Conservation (phyloP, 2,888 invertebrate genomes). For the Neoaliturus tenellus region DNA sequence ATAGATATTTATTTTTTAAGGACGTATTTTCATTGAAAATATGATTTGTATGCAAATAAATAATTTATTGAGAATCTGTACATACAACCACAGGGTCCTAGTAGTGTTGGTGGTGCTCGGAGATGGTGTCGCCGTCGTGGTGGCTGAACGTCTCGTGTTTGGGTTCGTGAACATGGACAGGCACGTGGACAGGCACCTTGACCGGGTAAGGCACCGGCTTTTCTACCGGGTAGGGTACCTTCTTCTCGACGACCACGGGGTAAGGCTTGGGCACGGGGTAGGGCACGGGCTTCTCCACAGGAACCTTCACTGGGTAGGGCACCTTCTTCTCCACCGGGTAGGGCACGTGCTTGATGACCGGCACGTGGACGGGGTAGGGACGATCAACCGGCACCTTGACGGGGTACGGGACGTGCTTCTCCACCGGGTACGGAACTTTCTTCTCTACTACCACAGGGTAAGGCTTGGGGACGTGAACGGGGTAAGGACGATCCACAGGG, state of each 20-base stretch:
- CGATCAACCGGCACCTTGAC: slow-evolving; percentile 82
- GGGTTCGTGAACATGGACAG: slow-evolving; percentile 57
- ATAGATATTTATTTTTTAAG: no score
- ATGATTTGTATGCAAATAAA: not conserved
- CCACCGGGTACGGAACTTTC: slow-evolving; percentile 85
- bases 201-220: slow-evolving; percentile 78
- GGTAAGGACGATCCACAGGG: slow-evolving; percentile 73
- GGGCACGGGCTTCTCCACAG: slow-evolving; percentile 82
- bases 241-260: slow-evolving; percentile 73
- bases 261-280: slow-evolving; percentile 79
- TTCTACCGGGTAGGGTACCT: slow-evolving; percentile 69
- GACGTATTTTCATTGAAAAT: no score
- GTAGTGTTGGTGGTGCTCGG: not conserved
- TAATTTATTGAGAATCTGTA: slow-evolving; percentile 28
- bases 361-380: slow-evolving; percentile 82
- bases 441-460: slow-evolving; percentile 86
- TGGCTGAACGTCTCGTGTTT: slow-evolving; percentile 30
- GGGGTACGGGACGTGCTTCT: slow-evolving; percentile 78
- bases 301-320: slow-evolving; percentile 82
- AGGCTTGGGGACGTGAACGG: slow-evolving; percentile 84
- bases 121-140: not conserved
- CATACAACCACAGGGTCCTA: not conserved
- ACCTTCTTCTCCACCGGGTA: slow-evolving; percentile 79
- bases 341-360: slow-evolving; percentile 79
- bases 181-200: slow-evolving; percentile 70